Conservation (phyloP, 2,113 vertebrate species). For the Hemiscyllium ocellatum region DNA sequence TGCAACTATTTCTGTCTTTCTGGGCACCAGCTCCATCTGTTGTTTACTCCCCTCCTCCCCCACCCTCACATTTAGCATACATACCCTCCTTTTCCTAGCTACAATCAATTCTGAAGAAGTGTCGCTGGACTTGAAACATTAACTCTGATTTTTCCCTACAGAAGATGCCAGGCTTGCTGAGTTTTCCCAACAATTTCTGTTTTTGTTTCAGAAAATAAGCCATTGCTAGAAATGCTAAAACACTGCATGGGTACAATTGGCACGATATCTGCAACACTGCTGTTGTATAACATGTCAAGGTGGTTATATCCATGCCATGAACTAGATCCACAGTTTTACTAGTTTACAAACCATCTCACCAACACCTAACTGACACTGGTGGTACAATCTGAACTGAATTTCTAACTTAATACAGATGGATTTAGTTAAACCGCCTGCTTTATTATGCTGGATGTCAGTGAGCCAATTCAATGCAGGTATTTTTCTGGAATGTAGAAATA, state of each 20-base stretch:
- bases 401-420: not conserved
- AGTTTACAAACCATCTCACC: not conserved
- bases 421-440: not conserved
- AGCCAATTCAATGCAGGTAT: not conserved
- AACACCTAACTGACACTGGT: not conserved
- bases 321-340: not conserved
- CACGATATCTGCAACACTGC: not conserved
- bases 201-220: not conserved
- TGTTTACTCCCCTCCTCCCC: too few relatives aligned
- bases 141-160: too few relatives aligned
- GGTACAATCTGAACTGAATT: not conserved
- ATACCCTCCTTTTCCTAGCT: too few relatives aligned
- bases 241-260: not conserved
- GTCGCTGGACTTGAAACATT: too few relatives aligned
- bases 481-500: not conserved
- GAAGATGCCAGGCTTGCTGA: too few relatives aligned
- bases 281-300: not conserved
- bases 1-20: too few relatives aligned
- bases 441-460: not conserved
- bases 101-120: too few relatives aligned
- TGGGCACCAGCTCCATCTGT: too few relatives aligned
- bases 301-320: not conserved
- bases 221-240: not conserved
- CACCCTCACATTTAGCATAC: too few relatives aligned
- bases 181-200: too few relatives aligned